Conservation (phyloP, 2,113 vertebrate species). For the Thymallus thymallus region DNA sequence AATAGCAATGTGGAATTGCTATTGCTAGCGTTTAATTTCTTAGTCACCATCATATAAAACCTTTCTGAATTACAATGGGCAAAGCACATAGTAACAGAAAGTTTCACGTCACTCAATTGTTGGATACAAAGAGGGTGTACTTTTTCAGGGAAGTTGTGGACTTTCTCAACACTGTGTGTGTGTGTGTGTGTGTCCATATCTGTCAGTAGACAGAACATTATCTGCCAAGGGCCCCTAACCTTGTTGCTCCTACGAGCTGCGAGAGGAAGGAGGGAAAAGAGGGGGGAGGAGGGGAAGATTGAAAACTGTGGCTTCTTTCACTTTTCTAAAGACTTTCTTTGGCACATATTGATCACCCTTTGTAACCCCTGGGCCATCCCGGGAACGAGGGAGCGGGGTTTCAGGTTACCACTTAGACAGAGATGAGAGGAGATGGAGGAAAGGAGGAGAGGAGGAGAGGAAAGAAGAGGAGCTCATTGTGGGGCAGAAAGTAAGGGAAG, state of each 20-base stretch:
- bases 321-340: constrained; percentile 67
- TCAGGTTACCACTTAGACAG: constrained; percentile 54
- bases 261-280: constrained; percentile 33
- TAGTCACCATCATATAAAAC: background rate
- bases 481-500: background rate
- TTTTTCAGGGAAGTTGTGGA: background rate
- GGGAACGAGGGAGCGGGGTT: constrained; percentile 47
- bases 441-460: constrained; percentile 34
- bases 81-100: no score
- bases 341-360: constrained; percentile 70
- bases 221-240: constrained; percentile 20
- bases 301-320: constrained; percentile 63
- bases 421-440: constrained; percentile 7
- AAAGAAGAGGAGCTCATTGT: constrained; percentile 37
- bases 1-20: no score
- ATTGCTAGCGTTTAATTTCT: no score
- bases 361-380: constrained; percentile 53
- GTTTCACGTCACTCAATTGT: no score
- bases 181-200: constrained; percentile 9
- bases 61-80: background rate
- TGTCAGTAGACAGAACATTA: constrained; percentile 4
- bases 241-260: constrained; percentile 41
- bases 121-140: no score
- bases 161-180: background rate
- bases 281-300: constrained; percentile 39